A percentile compares a stretch with the other conserved stretches of the same genome.
phyloP scores from a whole-genome alignment of 2,888 invertebrate genomes.

The Lycocerus yunnanus region DNA sequence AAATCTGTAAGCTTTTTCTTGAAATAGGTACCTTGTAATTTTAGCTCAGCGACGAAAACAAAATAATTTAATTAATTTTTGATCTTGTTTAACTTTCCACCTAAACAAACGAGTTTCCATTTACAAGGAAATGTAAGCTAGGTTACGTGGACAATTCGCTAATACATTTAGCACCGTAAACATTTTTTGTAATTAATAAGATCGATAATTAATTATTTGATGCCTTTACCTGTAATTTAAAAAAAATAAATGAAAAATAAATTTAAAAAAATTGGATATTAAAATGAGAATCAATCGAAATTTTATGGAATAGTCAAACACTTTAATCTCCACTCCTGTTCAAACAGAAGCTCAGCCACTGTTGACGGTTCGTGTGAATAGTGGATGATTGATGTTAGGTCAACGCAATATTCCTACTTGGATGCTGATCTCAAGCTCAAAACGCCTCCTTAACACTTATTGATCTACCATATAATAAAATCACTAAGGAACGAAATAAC shows the following conservation, averaged over 20 bases:
- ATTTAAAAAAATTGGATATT: constrained; percentile 8
- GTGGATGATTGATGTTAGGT: constrained; percentile 31
- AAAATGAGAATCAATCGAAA: constrained; percentile 18
- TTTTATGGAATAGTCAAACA: constrained; percentile 24
- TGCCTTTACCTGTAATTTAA: neutral
- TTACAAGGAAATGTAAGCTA: neutral
- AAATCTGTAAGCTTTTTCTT: neutral
- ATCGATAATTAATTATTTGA: neutral
- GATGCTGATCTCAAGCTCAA: constrained; percentile 25
- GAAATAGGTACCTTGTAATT: neutral
- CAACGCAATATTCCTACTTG: constrained; percentile 24
- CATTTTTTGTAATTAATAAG: neutral
- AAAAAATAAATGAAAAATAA: neutral
- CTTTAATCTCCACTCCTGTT: constrained; percentile 17
- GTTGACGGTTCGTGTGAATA: constrained; percentile 28
- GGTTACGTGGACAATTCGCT: neutral
- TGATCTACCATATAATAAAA: constrained; percentile 17
- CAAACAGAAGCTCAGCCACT: constrained; percentile 22
- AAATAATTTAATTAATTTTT: neutral
- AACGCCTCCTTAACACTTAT: constrained; percentile 27
- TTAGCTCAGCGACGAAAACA: neutral
- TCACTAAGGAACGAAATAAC: constrained; percentile 11
- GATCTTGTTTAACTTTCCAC: neutral
- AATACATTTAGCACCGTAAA: neutral
- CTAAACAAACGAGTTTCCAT: neutral